phyloP scores from a whole-genome alignment of 2,888 invertebrate genomes.

The Rhagophthalmus giganteus region DNA sequence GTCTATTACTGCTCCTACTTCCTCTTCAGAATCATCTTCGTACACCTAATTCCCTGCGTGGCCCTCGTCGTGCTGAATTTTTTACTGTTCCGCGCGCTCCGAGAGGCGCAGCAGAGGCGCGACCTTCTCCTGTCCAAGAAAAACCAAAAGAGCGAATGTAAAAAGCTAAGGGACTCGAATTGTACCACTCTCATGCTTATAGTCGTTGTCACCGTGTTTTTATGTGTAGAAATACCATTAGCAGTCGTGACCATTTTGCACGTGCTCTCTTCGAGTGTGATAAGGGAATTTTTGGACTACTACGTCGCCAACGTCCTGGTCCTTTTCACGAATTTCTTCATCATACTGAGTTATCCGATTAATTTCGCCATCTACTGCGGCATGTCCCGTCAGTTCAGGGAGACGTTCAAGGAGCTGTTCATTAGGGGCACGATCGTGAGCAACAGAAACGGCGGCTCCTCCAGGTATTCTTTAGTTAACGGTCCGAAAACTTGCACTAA shows the following conservation, averaged over 20 bases:
- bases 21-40: conserved; percentile 85
- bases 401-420: conserved; percentile 87
- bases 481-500: conserved; percentile 82
- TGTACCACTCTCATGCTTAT: conserved; percentile 88
- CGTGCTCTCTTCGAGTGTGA: conserved; percentile 72
- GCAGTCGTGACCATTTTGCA: conserved; percentile 82
- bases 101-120: conserved; percentile 69
- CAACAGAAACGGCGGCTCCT: conserved; percentile 69
- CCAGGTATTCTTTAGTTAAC: conserved; percentile 79
- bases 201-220: conserved; percentile 82
- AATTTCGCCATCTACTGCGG: conserved; percentile 96
- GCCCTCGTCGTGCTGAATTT: conserved; percentile 87
- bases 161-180: conserved; percentile 75
- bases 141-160: conserved; percentile 72
- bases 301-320: conserved; percentile 77
- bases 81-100: conserved; percentile 82
- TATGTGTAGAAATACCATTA: conserved; percentile 81
- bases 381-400: conserved; percentile 92
- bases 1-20: conserved; percentile 82
- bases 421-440: conserved; percentile 63
- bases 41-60: conserved; percentile 89
- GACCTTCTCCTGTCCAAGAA: conserved; percentile 52
- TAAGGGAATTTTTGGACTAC: conserved; percentile 75
- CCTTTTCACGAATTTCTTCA: conserved; percentile 86
- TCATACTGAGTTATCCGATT: conserved; percentile 87